Conservation (phyloP, 2,113 vertebrate species). For the Engraulis encrasicolus region DNA sequence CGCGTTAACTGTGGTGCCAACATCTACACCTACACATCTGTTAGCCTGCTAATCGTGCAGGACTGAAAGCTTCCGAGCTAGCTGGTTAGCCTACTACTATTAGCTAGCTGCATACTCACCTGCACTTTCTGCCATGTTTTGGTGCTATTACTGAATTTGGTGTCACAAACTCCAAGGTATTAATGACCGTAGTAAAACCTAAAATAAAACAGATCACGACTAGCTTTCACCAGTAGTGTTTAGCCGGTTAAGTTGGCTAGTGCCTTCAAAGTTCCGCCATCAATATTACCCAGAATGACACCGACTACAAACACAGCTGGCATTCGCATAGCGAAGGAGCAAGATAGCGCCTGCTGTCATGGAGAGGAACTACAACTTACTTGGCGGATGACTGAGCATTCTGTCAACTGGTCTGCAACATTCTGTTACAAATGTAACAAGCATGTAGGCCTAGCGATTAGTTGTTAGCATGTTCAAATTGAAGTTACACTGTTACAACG, state of each 20-base stretch:
- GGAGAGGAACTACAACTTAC: conserved; percentile 25
- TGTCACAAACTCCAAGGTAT: neutral
- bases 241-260: neutral
- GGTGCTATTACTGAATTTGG: neutral
- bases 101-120: conserved; percentile 4
- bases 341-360: neutral
- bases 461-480: neutral
- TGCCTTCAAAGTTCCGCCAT: conserved; percentile 41
- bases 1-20: neutral
- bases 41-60: neutral
- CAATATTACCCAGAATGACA: conserved; percentile 40
- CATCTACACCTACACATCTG: neutral
- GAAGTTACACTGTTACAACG: neutral
- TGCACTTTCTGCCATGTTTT: conserved; percentile 32
- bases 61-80: neutral
- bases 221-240: neutral
- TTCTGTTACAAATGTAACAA: no score
- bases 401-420: neutral
- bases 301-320: conserved; percentile 6
- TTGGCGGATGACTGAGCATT: neutral
- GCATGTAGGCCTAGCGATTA: no score
- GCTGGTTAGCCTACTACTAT: neutral
- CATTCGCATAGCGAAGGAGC: neutral
- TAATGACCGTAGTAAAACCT: neutral
- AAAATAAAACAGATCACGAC: neutral